phyloP scores from a whole-genome alignment of 2,113 vertebrate species.

The Brachypodius melanocephalos region DNA sequence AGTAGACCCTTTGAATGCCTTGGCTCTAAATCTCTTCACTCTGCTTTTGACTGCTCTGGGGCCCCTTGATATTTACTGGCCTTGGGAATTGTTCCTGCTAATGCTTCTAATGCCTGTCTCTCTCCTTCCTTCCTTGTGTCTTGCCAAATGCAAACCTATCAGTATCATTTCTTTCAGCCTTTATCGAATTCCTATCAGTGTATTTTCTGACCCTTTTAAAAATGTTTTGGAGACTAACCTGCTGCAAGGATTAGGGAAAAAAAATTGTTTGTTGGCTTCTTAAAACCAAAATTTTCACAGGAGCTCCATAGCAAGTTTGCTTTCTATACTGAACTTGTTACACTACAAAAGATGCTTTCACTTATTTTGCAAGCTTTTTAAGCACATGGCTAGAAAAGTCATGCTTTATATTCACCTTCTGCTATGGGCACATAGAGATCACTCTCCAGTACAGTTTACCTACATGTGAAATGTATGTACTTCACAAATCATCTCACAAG shows the following conservation, averaged over 20 bases:
- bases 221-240: not conserved
- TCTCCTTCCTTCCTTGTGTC: not conserved
- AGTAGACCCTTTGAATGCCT: conserved; percentile 55
- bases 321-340: not conserved
- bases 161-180: not conserved
- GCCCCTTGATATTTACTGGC: conserved; percentile 41
- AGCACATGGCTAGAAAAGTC: not conserved
- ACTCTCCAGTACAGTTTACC: not conserved
- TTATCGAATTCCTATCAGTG: not conserved
- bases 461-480: not conserved
- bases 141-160: not conserved
- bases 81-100: conserved; percentile 43
- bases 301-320: not conserved
- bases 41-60: conserved; percentile 41
- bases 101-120: conserved; percentile 6
- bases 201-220: not conserved
- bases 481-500: not conserved
- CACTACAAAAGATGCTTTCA: not conserved
- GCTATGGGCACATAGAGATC: not conserved
- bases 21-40: conserved; percentile 57
- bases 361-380: not conserved
- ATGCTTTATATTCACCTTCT: not conserved
- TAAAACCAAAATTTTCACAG: not conserved
- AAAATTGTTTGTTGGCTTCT: not conserved
- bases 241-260: not conserved